Base-by-base conservation (phyloP, 2,797 vertebrate genomes). In the Cyclura pinguis region DNA sequence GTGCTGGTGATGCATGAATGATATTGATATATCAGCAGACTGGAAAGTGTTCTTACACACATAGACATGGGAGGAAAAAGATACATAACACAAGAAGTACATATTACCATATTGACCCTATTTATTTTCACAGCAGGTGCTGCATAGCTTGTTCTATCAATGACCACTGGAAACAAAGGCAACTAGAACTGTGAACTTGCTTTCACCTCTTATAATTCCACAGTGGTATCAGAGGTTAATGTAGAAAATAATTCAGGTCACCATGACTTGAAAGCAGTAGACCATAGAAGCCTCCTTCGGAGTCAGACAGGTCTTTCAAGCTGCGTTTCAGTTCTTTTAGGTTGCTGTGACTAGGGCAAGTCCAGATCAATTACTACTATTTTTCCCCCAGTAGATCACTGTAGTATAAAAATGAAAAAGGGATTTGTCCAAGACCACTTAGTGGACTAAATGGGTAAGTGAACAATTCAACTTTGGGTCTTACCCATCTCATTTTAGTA, bases 201-300 rank as follows among this genome's bases (percentile, higher is more conserved):
- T 90, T 72, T 94, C 80, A 93, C 92, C 82, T 78, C 80, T 64
- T 88, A 35, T 93, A 95, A 90, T 91, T 95, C 89, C 89, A 64
- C 85, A 86, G 89, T 62, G 86, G 86, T 93, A 95, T 92, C 88
- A 94, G 42, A 92, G 88, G 88, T 95, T 94, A 93, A 90, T 92
- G 78, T 42, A 90, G 93, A 94, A 95, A 94, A 93, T 91, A 92
- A 95, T 94, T 94, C 86, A 91, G 92, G 88, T 92, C 88, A 76
- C 42, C 42, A 91, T 89, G 91, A 12, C 85, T 35, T 93, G 80
- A 91, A 86, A 89, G 64, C 90, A 77, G 78, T 59, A 76, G 89
- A 91, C 87, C 80, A 50, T 67, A 84, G 72, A 82, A 62, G 5
- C 32, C n/a, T 88, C 81, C 85, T 93, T 92, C 69, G 84, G 69